Evolutionary conservation across 2,797 vertebrate genomes (phyloP), one percentile per base, ranked within the genome.

Genomic region (Aeoliscus strigatus): DNA sequence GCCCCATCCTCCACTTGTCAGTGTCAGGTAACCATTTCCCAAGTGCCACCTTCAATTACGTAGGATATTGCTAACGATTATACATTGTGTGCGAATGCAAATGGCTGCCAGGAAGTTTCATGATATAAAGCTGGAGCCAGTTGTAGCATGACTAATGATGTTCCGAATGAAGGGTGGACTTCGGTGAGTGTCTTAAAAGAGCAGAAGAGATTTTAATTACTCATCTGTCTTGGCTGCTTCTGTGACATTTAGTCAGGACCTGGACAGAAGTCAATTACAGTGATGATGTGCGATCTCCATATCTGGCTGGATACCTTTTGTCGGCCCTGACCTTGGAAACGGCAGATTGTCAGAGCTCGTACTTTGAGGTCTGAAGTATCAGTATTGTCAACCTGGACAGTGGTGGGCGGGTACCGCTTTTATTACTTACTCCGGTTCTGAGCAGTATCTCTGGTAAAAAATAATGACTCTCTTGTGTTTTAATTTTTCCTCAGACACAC

Each of bases 31-130:
- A 69, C 78, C 77, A 64, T 76, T 81, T 77, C 70, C 73, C 70
- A 61, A 52, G 64, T 75, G 80, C 79, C 82, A 80, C 57, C 75
- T 77, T 78, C 73, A 73, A 84, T 86, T 83, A 86, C 63, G 29
- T 18, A 11, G 61, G 64, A 71, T 65, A 70, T 66, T 39, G 64
- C 77, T 83, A 81, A 85, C 67, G 73, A 82, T 81, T 75, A 78
- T 47, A 72, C 67, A 73, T 67, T 65, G 74, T 58, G 48, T 25
- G 59, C 6, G 43, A 74, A 79, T 75, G 72, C 51, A 66, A 79
- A 75, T 65, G 67, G 30, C 44, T 10, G 28, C n/a, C 40, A 24
- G 29, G 44, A 66, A 40, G 55, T 58, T 67, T 53, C 34, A 6
- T 40, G 68, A 64, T 64, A 43, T 39, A 37, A 62, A 44, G 41